phyloP scores from a whole-genome alignment of 1,140 invertebrate genomes.

The Aphelinus atriplicis region DNA sequence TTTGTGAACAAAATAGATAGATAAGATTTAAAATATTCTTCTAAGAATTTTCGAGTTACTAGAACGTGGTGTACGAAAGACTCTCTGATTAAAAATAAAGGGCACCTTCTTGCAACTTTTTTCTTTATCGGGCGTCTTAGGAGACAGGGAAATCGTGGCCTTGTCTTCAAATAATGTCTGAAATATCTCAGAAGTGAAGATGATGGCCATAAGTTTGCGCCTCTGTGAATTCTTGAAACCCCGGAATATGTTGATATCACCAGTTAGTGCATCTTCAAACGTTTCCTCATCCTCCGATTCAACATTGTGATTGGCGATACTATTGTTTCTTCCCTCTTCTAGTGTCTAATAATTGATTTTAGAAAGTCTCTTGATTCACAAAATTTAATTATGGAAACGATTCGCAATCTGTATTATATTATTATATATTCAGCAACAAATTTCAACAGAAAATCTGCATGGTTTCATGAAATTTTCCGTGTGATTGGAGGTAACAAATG shows the following conservation, averaged over 20 bases:
- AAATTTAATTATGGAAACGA: too few species aligned
- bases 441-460: too few species aligned
- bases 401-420: too few species aligned
- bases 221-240: constrained; percentile 49
- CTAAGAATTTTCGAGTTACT: too few species aligned
- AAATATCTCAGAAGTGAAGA: constrained; percentile 54
- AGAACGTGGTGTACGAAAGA: too few species aligned
- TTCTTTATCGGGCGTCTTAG: background rate
- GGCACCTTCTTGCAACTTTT: constrained; percentile 14
- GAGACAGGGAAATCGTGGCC: constrained; percentile 47
- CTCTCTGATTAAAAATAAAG: background rate
- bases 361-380: too few species aligned
- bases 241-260: constrained; percentile 38
- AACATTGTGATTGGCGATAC: constrained; percentile 19
- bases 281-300: constrained; percentile 47
- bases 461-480: too few species aligned
- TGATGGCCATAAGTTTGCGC: constrained; percentile 51
- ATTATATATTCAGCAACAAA: too few species aligned
- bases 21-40: too few species aligned
- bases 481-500: too few species aligned
- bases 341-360: too few species aligned
- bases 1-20: too few species aligned
- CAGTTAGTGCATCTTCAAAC: constrained; percentile 48
- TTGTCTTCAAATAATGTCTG: constrained; percentile 56
- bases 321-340: background rate